Conservation (phyloP, 2,113 vertebrate genomes). For the Ophthalmolycus amberensis region DNA sequence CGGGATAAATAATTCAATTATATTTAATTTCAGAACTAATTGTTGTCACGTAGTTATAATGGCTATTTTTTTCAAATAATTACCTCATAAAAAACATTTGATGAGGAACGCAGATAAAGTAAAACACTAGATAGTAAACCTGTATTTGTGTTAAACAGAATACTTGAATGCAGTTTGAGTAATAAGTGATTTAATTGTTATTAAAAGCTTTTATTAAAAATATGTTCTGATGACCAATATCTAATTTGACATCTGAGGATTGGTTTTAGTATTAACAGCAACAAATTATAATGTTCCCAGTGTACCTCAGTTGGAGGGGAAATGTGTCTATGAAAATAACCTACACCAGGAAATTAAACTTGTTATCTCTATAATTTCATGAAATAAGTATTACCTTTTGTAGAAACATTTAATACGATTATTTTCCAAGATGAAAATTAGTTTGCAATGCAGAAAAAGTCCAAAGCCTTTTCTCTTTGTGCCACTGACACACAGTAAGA, state of each 20-base stretch:
- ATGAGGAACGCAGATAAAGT: neutral
- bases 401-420: neutral
- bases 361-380: conserved; percentile 12
- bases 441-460: conserved; percentile 35
- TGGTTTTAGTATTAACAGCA: conserved; percentile 5
- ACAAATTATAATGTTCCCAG: neutral
- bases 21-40: neutral
- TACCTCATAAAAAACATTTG: neutral
- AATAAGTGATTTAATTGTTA: neutral
- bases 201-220: neutral
- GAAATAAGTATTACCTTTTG: neutral
- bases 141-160: neutral
- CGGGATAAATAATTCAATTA: conserved; percentile 57
- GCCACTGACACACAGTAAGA: conserved; percentile 20
- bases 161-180: neutral
- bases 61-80: neutral
- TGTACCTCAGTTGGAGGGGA: neutral
- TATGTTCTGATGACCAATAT: neutral
- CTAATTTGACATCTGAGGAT: neutral
- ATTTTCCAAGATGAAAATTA: conserved; percentile 24
- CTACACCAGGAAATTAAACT: conserved; percentile 8
- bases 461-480: conserved; percentile 15
- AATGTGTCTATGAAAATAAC: neutral
- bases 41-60: neutral
- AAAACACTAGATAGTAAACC: neutral